A percentile compares a stretch with the other conserved stretches of the same genome.
Evolutionary conservation across 2,888 invertebrate species (phyloP).

Genomic region (Bugulina stolonifera): DNA sequence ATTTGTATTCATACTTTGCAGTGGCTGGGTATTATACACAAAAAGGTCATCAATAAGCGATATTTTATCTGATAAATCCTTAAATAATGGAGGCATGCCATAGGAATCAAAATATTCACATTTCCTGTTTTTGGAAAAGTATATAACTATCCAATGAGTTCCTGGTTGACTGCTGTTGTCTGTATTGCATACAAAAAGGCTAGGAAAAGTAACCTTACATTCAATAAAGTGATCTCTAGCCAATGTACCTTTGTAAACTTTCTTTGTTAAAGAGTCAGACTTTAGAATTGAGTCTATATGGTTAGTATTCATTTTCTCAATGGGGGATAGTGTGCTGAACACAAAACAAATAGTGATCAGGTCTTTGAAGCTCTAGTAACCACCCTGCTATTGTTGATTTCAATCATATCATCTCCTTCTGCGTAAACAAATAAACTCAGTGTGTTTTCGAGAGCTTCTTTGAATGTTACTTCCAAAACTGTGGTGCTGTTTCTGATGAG

Average conservation of each 20-base stretch:
- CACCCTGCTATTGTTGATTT: neutral
- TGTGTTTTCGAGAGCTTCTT: neutral
- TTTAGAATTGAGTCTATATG: neutral
- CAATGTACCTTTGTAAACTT: neutral
- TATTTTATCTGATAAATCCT: neutral
- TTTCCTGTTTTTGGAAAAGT: neutral
- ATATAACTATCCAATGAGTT: neutral
- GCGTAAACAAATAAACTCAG: neutral
- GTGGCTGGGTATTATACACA: neutral
- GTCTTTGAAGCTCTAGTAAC: neutral
- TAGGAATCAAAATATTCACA: neutral
- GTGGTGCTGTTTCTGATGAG: neutral
- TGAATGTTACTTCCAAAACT: neutral
- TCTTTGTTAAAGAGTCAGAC: neutral
- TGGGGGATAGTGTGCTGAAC: too few species aligned
- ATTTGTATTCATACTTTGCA: neutral
- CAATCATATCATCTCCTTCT: neutral
- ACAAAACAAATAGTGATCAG: too few species aligned
- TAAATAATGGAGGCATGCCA: neutral
- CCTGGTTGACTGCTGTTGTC: neutral
- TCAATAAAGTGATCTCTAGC: neutral
- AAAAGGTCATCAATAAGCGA: neutral
- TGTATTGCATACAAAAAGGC: neutral
- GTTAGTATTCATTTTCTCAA: constrained; percentile 8
- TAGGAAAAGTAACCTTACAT: neutral